phyloP scores from a whole-genome alignment of 2,888 invertebrate genomes.

The Megaustenia siamemsis region DNA sequence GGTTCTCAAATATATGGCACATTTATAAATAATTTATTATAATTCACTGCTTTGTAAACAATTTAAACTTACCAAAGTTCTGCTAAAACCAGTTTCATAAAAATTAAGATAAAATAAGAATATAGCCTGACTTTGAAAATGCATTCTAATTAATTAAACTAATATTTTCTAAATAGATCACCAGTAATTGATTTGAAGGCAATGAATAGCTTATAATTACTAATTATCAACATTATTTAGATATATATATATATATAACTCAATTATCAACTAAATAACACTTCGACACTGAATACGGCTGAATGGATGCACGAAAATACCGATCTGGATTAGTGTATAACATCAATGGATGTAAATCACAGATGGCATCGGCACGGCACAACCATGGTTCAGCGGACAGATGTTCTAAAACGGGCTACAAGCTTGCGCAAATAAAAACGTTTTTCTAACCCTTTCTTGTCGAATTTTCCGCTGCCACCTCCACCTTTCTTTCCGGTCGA shows the following conservation, averaged over 20 bases:
- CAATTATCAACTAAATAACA: background rate
- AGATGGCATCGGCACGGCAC: slow-evolving; percentile 55
- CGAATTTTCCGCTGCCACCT: slow-evolving; percentile 60
- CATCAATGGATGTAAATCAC: slow-evolving; percentile 51
- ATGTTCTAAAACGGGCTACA: slow-evolving; percentile 46
- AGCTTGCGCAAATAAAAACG: slow-evolving; percentile 47
- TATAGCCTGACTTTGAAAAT: too few species aligned
- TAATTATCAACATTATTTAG: too few species aligned
- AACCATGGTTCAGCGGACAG: slow-evolving; percentile 54
- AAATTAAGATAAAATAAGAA: too few species aligned
- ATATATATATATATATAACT: background rate
- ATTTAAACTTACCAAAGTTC: too few species aligned
- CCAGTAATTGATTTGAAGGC: too few species aligned
- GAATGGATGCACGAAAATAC: slow-evolving; percentile 46
- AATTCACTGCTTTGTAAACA: too few species aligned
- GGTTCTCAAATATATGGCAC: too few species aligned
- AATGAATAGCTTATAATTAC: too few species aligned
- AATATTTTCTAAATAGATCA: too few species aligned
- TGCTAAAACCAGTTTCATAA: too few species aligned
- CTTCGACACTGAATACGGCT: slow-evolving; percentile 47
- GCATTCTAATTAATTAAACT: too few species aligned
- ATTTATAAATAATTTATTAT: too few species aligned
- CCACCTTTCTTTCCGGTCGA: slow-evolving; percentile 67
- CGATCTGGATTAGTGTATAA: slow-evolving; percentile 45
- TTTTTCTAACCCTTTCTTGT: slow-evolving; percentile 53